phyloP scores from a whole-genome alignment of 2,888 invertebrate species.

The Zele albiditarsus region DNA sequence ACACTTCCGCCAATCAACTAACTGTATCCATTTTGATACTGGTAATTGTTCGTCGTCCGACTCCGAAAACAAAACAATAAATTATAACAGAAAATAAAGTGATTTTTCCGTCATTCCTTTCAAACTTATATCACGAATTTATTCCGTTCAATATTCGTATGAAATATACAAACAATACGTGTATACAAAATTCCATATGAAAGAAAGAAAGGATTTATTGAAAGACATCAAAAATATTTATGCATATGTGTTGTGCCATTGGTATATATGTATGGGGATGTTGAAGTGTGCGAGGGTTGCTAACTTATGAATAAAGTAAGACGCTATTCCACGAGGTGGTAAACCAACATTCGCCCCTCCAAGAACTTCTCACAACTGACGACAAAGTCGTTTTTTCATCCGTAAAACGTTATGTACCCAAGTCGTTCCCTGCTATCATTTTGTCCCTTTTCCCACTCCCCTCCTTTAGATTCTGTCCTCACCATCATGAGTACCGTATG shows the following conservation, averaged over 20 bases:
- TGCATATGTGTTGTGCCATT: neutral
- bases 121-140: no score
- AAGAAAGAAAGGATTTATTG: no score
- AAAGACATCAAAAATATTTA: neutral
- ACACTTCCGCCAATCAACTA: slow-evolving; percentile 56
- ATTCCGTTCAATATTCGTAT: no score
- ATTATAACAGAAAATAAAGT: no score
- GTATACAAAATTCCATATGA: no score
- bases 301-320: slow-evolving; percentile 60
- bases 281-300: slow-evolving; percentile 28
- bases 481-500: slow-evolving; percentile 18
- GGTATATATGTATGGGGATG: neutral
- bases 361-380: slow-evolving; percentile 3
- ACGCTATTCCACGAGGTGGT: slow-evolving; percentile 42
- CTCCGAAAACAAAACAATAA: no score
- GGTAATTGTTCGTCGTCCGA: no score
- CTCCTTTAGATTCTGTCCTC: neutral
- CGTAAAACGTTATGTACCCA: slow-evolving; percentile 24
- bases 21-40: no score
- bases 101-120: no score
- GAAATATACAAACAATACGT: no score
- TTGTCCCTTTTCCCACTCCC: neutral
- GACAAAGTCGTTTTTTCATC: neutral
- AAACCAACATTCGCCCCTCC: slow-evolving; percentile 11
- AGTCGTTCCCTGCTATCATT: slow-evolving; percentile 15